Evolutionary conservation across 2,113 vertebrate genomes (phyloP).

Genomic region (Rynchops niger): DNA sequence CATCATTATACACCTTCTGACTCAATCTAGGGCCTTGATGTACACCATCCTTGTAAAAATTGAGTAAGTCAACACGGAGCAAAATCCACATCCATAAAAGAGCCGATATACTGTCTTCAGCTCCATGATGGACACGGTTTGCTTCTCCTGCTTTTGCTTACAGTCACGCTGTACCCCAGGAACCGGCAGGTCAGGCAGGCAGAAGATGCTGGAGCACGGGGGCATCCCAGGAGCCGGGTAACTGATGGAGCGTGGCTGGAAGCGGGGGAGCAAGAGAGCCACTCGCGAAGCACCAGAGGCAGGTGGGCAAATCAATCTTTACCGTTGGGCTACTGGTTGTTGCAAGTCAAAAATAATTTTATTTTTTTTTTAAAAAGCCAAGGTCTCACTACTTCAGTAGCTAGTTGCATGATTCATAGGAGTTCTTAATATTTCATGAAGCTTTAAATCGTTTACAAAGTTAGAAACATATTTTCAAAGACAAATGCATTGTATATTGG

Average conservation of each 20-base stretch:
- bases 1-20: too few relatives aligned
- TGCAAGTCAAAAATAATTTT: background rate
- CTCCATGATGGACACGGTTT: background rate
- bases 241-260: background rate
- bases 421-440: background rate
- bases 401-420: background rate
- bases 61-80: background rate
- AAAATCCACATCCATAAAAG: background rate
- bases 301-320: background rate
- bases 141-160: background rate
- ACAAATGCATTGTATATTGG: background rate
- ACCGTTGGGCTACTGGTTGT: background rate
- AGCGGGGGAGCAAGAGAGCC: background rate
- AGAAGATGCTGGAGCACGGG: background rate
- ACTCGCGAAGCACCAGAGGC: background rate
- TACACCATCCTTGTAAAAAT: background rate
- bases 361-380: background rate
- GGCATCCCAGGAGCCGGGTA: background rate
- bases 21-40: background rate
- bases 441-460: background rate
- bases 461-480: background rate
- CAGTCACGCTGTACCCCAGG: background rate
- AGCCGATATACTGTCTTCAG: background rate
- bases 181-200: background rate
- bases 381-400: background rate